Base-by-base conservation (phyloP, 1,140 invertebrate genomes). In the Littorina saxatilis region DNA sequence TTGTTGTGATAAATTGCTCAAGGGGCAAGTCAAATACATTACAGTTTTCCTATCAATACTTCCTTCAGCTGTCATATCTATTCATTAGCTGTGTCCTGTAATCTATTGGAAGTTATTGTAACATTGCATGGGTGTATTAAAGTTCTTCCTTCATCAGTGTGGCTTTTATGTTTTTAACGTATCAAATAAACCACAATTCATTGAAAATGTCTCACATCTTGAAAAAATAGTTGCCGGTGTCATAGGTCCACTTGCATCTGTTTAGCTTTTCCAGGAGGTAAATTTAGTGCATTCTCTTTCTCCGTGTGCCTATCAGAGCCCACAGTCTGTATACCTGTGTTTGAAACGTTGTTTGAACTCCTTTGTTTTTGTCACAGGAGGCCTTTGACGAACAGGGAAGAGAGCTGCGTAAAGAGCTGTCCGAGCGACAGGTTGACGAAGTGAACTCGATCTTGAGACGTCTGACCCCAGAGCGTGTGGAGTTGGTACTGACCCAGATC, bases 351-450 rank as follows among this genome's bases (percentile, higher is more conserved):
- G 40, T 50, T n/a, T 23, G 55, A 20, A 76, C 61, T 73, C 39
- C 7, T 17, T 72, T 29, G 43, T 39, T 77, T 78, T 40, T 43
- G 35, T 81, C 80, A 32, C 78, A 87, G 86, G 85, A 86, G 75
- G 82, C 83, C n/a, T 87, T 88, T 86, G 86, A 87, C 27, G 47
- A 82, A 32, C 39, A 87, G 23, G 79, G 70, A 15, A 35, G 50
- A 4, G 80, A 81, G 29, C 80, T 83, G 20, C 81, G 79, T 47
- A 61, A 73, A 52, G 74, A 84, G 23, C 39, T 88, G 35, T 17
- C 39, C 52, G 78, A 81, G 27, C 79, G 76, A 43, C 81, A 82
- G 55, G 40, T 37, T n/a, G 74, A 83, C 1, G 35, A 63, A 27
- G 27, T 82, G n/a, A 35, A 81, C 23, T 3, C 37, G 4, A 74